Conservation (phyloP, 2,113 vertebrate species). For the Coptodon bakossiorum region DNA sequence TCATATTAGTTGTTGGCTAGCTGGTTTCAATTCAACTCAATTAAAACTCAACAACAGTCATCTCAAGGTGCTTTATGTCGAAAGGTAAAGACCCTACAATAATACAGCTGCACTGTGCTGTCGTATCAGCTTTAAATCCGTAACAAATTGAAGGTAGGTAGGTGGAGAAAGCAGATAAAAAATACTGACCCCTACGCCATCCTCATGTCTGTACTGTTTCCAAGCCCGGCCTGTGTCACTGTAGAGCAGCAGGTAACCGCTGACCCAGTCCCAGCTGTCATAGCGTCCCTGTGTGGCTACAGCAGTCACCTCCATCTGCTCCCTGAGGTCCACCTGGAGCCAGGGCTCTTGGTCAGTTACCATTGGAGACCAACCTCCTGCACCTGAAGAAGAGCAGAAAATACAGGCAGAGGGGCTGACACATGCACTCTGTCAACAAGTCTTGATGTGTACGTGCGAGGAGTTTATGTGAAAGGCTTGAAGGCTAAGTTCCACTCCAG, state of each 20-base stretch:
- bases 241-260: conserved; percentile 84
- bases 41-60: background rate
- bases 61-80: background rate
- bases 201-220: conserved; percentile 87
- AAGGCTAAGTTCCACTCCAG: background rate
- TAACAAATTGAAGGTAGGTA: background rate
- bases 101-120: background rate
- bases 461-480: background rate
- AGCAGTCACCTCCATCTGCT: conserved; percentile 85
- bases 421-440: background rate
- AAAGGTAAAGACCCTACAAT: background rate
- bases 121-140: background rate
- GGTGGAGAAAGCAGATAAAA: background rate
- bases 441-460: background rate
- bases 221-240: conserved; percentile 91
- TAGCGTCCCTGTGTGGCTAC: conserved; percentile 89
- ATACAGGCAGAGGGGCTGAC: background rate
- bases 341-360: conserved; percentile 82
- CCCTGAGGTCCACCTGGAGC: conserved; percentile 93
- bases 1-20: background rate
- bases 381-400: conserved; percentile 67
- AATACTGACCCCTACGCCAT: conserved; percentile 69
- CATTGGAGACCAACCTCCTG: conserved; percentile 91
- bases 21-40: background rate
- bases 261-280: conserved; percentile 93